Evolutionary conservation across 2,888 invertebrate genomes (phyloP).

Genomic region (Agrochola circellaris): DNA sequence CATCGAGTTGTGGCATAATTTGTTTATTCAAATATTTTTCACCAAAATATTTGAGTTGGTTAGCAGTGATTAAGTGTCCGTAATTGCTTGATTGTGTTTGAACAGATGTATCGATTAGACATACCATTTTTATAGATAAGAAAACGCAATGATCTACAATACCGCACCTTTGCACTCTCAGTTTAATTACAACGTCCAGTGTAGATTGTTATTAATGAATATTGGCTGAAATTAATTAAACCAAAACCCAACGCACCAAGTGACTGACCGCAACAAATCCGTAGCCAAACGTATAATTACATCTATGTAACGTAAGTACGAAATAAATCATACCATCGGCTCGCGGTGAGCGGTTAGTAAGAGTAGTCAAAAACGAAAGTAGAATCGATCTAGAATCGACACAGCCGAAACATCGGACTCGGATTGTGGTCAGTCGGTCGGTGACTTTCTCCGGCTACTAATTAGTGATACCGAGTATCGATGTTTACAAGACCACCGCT

Average conservation of each 20-base stretch:
- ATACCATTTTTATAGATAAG: constrained; percentile 5
- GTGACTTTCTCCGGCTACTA: constrained; percentile 88
- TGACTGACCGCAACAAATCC: constrained; percentile 59
- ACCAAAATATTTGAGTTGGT: constrained; percentile 31
- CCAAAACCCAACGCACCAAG: constrained; percentile 38
- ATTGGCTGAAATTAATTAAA: constrained; percentile 60
- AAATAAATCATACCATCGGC: constrained; percentile 83
- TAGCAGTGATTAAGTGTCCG: constrained; percentile 13
- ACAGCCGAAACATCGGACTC: constrained; percentile 86
- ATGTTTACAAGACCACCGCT: constrained; percentile 81
- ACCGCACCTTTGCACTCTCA: constrained; percentile 10
- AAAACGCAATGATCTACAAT: background rate
- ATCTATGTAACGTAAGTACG: constrained; percentile 63
- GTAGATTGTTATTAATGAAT: constrained; percentile 46
- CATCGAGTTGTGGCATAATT: constrained; percentile 38
- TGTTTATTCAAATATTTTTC: constrained; percentile 28
- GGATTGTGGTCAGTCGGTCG: constrained; percentile 90
- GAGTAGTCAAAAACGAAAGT: constrained; percentile 91
- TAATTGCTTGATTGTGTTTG: constrained; percentile 26
- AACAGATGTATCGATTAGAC: constrained; percentile 3
- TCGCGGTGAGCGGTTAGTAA: constrained; percentile 84
- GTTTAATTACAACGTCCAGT: constrained; percentile 37
- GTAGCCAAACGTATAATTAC: constrained; percentile 63
- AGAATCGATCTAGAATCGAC: constrained; percentile 89
- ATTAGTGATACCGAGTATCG: constrained; percentile 86